These are phyloP conservation scores for Drosophila seclusa DNA, from an alignment of 2,888 invertebrate genomes.

Conservation along the genomic window DNA sequence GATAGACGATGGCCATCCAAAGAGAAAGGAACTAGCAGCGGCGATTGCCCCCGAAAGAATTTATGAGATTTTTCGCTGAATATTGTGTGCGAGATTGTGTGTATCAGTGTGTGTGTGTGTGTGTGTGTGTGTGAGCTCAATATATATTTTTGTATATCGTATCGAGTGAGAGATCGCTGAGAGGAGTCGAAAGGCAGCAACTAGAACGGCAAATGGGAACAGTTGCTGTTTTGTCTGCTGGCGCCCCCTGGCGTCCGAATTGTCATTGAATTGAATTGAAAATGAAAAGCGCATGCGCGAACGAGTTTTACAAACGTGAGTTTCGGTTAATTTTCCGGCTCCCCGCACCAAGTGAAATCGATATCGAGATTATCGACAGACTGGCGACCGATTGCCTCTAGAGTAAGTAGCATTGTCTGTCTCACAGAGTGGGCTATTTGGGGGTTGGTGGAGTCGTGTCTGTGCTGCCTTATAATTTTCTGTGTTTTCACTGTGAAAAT, in stretches of 20 bases:
- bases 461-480: conserved; percentile 53
- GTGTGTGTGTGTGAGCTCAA: conserved; percentile 33
- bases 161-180: conserved; percentile 53
- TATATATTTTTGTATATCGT: conserved; percentile 19
- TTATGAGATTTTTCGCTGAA: conserved; percentile 70
- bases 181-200: conserved; percentile 46
- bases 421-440: not conserved
- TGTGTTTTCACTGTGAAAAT: conserved; percentile 70
- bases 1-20: conserved; percentile 35
- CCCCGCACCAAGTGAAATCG: conserved; percentile 66
- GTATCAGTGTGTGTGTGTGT: conserved; percentile 7
- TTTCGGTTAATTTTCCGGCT: conserved; percentile 39
- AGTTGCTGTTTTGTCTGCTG: conserved; percentile 37
- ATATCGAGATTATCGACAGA: conserved; percentile 60
- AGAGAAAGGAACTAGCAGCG: conserved; percentile 68
- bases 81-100: conserved; percentile 4
- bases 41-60: conserved; percentile 65
- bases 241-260: conserved; percentile 58
- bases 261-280: conserved; percentile 74
- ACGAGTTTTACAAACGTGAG: conserved; percentile 63
- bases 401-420: conserved; percentile 16
- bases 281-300: conserved; percentile 72
- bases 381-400: not conserved
- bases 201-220: conserved; percentile 66
- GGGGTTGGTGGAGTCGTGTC: not conserved